Evolutionary conservation across 1,140 invertebrate species (phyloP).

Genomic region (Orius insidiosus): DNA sequence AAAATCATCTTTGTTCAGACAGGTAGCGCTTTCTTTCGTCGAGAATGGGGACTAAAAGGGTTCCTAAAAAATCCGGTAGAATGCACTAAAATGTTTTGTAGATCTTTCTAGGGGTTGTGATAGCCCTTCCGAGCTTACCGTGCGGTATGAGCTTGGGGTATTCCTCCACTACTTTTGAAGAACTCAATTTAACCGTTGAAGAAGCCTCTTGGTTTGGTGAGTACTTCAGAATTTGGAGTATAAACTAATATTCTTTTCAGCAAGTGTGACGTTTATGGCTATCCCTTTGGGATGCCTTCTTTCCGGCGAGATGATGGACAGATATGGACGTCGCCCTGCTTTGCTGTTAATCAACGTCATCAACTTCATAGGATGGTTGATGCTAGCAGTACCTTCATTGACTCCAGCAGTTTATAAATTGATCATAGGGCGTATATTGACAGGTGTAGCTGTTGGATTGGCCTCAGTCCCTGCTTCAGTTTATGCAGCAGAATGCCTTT

Average conservation of each 20-base stretch:
- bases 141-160: conserved; percentile 33
- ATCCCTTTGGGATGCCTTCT: conserved; percentile 33
- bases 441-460: conserved; percentile 23
- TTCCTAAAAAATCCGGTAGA: too few relatives aligned
- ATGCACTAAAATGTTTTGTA: too few relatives aligned
- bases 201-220: conserved; percentile 35
- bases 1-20: too few relatives aligned
- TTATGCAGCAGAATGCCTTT: conserved; percentile 29
- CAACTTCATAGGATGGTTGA: conserved; percentile 34
- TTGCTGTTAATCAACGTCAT: conserved; percentile 32
- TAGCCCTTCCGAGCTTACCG: conserved; percentile 29
- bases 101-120: conserved; percentile 23
- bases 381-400: conserved; percentile 25
- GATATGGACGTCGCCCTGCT: conserved; percentile 38
- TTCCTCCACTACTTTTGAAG: conserved; percentile 30
- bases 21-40: too few relatives aligned
- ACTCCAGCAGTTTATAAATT: conserved; percentile 21
- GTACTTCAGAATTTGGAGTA: too few relatives aligned
- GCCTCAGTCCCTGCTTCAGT: conserved; percentile 15
- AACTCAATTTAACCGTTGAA: conserved; percentile 23
- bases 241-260: too few relatives aligned
- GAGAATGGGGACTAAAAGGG: too few relatives aligned
- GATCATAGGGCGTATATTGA: conserved; percentile 33
- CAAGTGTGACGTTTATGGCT: conserved; percentile 34
- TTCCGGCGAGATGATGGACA: conserved; percentile 39